Base-by-base conservation (phyloP, 2,888 invertebrate genomes). In the Tetanocera ferruginea region DNA sequence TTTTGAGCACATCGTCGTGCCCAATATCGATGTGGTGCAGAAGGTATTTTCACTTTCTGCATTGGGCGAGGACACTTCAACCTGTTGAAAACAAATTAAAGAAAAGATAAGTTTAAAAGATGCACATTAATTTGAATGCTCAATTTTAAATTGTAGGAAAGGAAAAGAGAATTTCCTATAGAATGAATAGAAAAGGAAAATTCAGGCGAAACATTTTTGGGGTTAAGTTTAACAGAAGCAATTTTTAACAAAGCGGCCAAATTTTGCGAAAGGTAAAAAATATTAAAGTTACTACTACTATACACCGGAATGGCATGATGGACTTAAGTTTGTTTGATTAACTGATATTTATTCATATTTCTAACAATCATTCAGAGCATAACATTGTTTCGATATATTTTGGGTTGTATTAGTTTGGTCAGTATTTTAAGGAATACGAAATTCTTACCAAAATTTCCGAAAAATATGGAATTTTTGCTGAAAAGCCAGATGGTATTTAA, bases 61-160 rank as follows among this genome's bases (percentile, higher is more conserved):
- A 87, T 88, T 90, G 82, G 90, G 90, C 55, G 90, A 90, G 70
- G 90, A 89, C 70, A 90, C 89, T 85, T 90, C 90, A 78, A 90
- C 90, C 90, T 90, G 79, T 17, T 72, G 49, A 25, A 78, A 83
- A 51, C 43, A 14, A 34, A 71, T 51, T 69, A 67, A 74, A 34
- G 71, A 78, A 49, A 69, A 55, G 34, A 19, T 55, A 66, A 69
- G 49, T 0, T 57, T 60, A 23, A 17, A 69, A 31, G 34, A 49
- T 49, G 25, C 9, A 23, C 19, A 23, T 60, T 19, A 8, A 60
- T 60, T 60, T 1, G 25, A n/a, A 60, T 31, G 14, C 31, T 3
- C 11, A 64, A 64, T 11, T 17, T 64, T 25, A 11, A 28, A 11
- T 14, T 17, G 25, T 17, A 64, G 31, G 14, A 64, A 64, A 28